Base-by-base conservation (phyloP, 2,888 invertebrate species). In the Adela reaumurella region DNA sequence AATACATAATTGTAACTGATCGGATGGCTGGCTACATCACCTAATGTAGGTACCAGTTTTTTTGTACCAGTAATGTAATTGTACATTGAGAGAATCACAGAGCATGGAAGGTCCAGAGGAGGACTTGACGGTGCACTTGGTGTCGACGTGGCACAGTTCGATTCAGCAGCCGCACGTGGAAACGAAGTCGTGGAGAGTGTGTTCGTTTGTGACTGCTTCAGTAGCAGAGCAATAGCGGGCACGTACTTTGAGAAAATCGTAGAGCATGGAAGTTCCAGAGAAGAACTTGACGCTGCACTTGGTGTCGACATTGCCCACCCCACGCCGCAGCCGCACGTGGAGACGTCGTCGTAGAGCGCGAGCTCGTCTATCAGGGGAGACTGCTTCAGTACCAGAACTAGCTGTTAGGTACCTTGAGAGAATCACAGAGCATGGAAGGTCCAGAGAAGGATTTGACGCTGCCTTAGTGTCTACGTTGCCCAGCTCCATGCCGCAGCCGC, bases 131-230 rank as follows among this genome's bases (percentile, higher is more conserved):
- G 65, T 73, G 53, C 78, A 76, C 56, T 69, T 73, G 24, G 77
- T 78, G 53, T 78, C 77, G 2, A 80, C 74, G 52, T 79, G 76
- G 50, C 76, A 74, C 0, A 80, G 63, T 51, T 80, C 80, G 67
- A 77, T 66, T 17, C 74, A 78, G 41, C 67, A 69, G 1, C 79
- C 79, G 48, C 76, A 77, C 1, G 72, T 74, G n/a, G 70, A 56
- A 35, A 60, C 60, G 45, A 65, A 59, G 56, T 81, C 80, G 53
- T 73, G 77, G 17, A 81, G 53, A 1, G 78, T 78, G 49, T 79
- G 65, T 55, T 79, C 77, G 48, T 79, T 78, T 76, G 76, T 47
- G 74, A 74, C 53, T 79, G 78, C 52, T 80, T 79, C 47, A 80
- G 57, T 17, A 81, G 57, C 42, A 79, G 55, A 1, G 78, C 24